phyloP scores from a whole-genome alignment of 2,888 invertebrate genomes.

The Xanthorhoe designata region DNA sequence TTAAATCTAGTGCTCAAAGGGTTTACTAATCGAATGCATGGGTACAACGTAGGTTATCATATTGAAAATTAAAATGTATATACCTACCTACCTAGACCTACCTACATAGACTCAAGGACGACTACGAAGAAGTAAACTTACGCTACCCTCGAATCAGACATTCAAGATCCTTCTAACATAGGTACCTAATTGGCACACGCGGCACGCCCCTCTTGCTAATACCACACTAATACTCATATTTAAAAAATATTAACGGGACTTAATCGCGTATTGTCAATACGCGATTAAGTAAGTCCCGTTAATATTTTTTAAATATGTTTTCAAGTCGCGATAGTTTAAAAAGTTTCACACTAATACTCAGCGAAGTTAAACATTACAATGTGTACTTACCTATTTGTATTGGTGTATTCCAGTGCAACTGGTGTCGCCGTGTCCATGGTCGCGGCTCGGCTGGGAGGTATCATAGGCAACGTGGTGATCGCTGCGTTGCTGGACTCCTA shows the following conservation, averaged over 20 bases:
- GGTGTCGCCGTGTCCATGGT: constrained; percentile 97
- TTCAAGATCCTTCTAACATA: background rate
- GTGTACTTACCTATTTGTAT: background rate
- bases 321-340: too few relatives aligned
- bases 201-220: background rate
- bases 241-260: too few relatives aligned
- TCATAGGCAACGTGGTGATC: constrained; percentile 94
- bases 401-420: constrained; percentile 88
- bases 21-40: background rate
- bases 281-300: too few relatives aligned
- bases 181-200: background rate
- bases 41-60: background rate
- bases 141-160: too few relatives aligned
- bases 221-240: too few relatives aligned
- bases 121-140: too few relatives aligned
- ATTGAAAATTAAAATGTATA: too few relatives aligned
- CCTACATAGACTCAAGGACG: too few relatives aligned
- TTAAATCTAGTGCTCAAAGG: background rate
- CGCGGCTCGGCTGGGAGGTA: constrained; percentile 95
- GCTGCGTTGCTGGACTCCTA: constrained; percentile 94
- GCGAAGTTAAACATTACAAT: background rate
- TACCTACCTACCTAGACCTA: too few relatives aligned
- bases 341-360: too few relatives aligned
- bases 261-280: too few relatives aligned
- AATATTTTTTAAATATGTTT: too few relatives aligned